Evolutionary conservation across 2,113 vertebrate genomes (phyloP).

Genomic region (Caloenas nicobarica): DNA sequence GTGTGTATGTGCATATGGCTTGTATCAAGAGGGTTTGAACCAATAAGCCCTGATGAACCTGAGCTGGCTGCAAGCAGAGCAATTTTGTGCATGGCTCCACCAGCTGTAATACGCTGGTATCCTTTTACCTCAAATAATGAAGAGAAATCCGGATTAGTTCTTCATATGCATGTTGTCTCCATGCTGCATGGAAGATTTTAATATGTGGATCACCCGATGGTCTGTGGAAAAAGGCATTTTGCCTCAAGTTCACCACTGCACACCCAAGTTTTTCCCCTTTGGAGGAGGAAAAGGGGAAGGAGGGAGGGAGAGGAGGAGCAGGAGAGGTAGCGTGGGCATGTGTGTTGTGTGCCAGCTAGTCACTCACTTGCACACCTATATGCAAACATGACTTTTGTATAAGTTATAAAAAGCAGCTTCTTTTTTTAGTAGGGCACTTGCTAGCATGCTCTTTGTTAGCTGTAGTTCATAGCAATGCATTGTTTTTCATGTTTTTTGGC

Average conservation of each 20-base stretch:
- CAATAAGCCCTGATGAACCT: not conserved
- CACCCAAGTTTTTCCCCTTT: not conserved
- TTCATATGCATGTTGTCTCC: rapidly evolving
- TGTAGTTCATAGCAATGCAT: not conserved
- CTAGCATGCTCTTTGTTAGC: not conserved
- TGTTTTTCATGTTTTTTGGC: not conserved
- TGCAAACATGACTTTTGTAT: not conserved
- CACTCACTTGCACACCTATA: not conserved
- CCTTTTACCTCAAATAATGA: not conserved
- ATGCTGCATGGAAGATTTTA: not conserved
- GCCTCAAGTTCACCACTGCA: not conserved
- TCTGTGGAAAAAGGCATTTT: not conserved
- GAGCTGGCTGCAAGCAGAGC: not conserved
- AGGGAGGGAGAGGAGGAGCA: not conserved
- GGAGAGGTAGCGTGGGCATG: not conserved
- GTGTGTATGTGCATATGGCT: not conserved
- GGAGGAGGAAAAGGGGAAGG: not conserved
- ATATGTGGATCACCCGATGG: not conserved
- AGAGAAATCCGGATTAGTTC: not conserved
- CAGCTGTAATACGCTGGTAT: not conserved
- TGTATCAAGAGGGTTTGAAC: not conserved
- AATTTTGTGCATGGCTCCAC: not conserved
- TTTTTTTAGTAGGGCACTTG: not conserved
- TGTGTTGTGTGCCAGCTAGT: not conserved
- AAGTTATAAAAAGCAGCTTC: not conserved